These are phyloP conservation scores for Glossophaga mutica DNA, from an alignment of 2,797 vertebrate genomes.

Conservation along the genomic window DNA sequence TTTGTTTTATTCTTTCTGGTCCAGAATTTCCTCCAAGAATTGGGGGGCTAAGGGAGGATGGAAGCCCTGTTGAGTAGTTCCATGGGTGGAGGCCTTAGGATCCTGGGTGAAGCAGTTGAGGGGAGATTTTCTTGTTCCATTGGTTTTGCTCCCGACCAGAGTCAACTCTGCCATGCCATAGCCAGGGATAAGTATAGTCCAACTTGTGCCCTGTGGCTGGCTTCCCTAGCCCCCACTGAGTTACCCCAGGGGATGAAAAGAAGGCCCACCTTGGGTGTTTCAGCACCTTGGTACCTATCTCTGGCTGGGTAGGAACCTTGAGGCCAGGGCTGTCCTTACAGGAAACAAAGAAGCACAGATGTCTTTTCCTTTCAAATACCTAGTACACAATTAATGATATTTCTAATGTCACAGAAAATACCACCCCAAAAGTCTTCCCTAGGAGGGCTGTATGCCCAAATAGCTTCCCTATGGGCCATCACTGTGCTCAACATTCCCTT, in stretches of 20 bases:
- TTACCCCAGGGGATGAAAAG: neutral
- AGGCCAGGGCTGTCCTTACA: neutral
- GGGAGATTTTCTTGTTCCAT: neutral
- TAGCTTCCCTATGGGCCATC: neutral
- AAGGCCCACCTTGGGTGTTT: neutral
- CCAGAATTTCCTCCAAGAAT: neutral
- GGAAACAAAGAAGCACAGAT: neutral
- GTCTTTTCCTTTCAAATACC: slow-evolving; percentile 18
- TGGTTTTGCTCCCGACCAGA: neutral
- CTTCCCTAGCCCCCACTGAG: neutral
- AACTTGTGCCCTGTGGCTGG: neutral
- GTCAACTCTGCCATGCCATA: neutral
- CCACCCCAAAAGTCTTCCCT: slow-evolving; percentile 19
- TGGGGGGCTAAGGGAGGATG: neutral
- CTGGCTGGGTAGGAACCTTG: neutral
- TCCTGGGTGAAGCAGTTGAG: neutral
- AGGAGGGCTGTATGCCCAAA: neutral
- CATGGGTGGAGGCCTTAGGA: neutral
- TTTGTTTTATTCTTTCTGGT: slow-evolving; percentile 28
- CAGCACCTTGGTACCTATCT: accelerated
- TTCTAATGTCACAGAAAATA: slow-evolving; percentile 42
- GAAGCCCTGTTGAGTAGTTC: neutral
- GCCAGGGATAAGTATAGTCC: neutral
- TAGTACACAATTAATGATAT: slow-evolving; percentile 48
- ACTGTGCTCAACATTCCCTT: neutral